Conservation (phyloP, 1,140 invertebrate species). For the Penaeus vannamei region DNA sequence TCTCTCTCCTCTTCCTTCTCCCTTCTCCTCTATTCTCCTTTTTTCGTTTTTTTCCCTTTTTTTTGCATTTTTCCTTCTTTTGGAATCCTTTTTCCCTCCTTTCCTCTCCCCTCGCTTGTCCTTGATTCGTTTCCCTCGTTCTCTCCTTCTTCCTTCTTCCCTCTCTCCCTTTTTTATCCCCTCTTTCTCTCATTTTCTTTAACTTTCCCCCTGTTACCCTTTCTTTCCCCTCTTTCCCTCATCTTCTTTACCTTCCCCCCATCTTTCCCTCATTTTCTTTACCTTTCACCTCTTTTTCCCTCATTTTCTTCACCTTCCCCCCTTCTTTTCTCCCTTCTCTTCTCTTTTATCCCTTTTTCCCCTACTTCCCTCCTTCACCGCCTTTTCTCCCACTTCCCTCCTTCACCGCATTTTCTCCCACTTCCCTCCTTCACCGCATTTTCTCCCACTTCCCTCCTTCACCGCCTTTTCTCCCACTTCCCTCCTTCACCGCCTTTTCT, state of each 20-base stretch:
- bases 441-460: neutral
- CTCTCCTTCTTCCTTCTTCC: neutral
- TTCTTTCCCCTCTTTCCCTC: neutral
- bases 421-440: neutral
- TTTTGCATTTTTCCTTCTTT: neutral
- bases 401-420: neutral
- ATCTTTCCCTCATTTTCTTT: neutral
- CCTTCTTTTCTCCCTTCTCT: neutral
- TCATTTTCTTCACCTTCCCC: neutral
- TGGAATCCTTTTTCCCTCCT: no score
- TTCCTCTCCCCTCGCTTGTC: neutral
- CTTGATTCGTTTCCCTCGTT: neutral
- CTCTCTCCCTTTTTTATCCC: neutral
- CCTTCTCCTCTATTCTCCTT: neutral
- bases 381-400: neutral
- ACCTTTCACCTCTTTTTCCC: neutral
- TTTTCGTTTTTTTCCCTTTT: no score
- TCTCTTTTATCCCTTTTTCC: neutral
- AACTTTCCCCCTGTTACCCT: no score
- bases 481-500: slow-evolving; percentile 17
- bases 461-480: slow-evolving; percentile 12
- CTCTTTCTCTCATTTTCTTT: no score
- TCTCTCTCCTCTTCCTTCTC: neutral
- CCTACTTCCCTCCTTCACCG: neutral
- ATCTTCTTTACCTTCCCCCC: neutral